phyloP scores from a whole-genome alignment of 1,140 invertebrate species.

The Meloidogyne floridensis region DNA sequence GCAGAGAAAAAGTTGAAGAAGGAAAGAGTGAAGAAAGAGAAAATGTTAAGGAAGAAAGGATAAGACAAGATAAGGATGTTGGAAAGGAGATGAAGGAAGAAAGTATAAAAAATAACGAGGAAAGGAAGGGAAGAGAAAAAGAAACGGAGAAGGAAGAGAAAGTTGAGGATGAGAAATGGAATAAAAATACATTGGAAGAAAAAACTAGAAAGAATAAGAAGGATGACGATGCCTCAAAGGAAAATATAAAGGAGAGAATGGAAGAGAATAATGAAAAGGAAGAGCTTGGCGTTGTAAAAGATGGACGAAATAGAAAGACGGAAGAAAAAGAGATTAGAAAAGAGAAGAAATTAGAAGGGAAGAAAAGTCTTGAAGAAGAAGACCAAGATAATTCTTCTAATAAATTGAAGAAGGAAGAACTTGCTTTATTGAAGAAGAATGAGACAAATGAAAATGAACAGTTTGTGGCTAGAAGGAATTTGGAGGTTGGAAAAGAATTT shows the following conservation, averaged over 20 bases:
- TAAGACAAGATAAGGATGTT: too few species aligned
- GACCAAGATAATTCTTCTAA: neutral
- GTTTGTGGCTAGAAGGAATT: neutral
- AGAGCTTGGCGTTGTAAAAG: neutral
- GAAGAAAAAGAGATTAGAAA: neutral
- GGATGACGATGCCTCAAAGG: too few species aligned
- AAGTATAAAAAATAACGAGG: too few species aligned
- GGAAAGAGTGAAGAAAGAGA: neutral
- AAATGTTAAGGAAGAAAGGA: too few species aligned
- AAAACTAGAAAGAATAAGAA: too few species aligned
- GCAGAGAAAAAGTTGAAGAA: neutral
- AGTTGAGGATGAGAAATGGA: neutral
- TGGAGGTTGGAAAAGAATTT: neutral
- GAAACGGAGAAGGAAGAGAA: neutral
- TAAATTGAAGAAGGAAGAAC: neutral
- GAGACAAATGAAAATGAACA: neutral
- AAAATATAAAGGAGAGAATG: neutral
- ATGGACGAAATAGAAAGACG: neutral
- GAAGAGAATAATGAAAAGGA: neutral
- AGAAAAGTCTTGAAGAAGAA: neutral
- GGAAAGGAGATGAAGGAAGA: too few species aligned
- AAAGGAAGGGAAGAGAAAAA: neutral
- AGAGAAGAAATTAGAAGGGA: neutral
- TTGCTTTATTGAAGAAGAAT: constrained; percentile 16
- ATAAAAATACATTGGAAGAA: too few species aligned